Base-by-base conservation (phyloP, 2,888 invertebrate genomes). In the Sphaerophoria taeniata region DNA sequence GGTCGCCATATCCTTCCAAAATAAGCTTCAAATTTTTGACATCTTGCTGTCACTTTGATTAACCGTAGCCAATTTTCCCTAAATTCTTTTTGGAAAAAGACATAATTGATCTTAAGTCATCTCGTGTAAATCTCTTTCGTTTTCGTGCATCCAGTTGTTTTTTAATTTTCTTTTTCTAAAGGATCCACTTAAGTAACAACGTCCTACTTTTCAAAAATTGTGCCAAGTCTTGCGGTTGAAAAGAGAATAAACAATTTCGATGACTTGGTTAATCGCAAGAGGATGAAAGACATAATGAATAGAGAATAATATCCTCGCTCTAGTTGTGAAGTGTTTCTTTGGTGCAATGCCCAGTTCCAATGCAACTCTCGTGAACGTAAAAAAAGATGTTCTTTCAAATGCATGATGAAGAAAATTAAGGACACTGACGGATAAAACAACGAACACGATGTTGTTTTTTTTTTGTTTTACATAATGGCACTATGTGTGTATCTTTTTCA, bases 251-350 rank as follows among this genome's bases (percentile, higher is more conserved):
- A 61, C 45, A 45, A 61, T 61, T 61, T 61, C n/a, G 33, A 49
- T 49, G 36, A 45, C 49, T 34, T 36, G n/a, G 3, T 47, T 0
- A 47, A 49, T 49, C 24, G 63, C 31, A 53, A 12, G 24, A 14
- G 4, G 70, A 39, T 51, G 34, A 47, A 77, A 56, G 58, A n/a
- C 67, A 70, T 70, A 49, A 56, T 75, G 70, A 75, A 75, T 45
- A 51, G 70, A 56, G 51, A 65, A 65, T 24, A 24, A 24, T 65
- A 83, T 83, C 83, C 83, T 83, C 83, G 83, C 63, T 70, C 83
- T 78, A 83, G 56, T 74, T 83, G 34, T 78, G 56, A 78, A 78
- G 78, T 69, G 56, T 14, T 74, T 56, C 53, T 74, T 47, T 47
- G 72, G 71, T 31, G 58, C 33, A 49, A 61, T 55, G n/a, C 47